Evolutionary conservation across 1,140 invertebrate genomes (phyloP).

Genomic region (Oscheius sp.): DNA sequence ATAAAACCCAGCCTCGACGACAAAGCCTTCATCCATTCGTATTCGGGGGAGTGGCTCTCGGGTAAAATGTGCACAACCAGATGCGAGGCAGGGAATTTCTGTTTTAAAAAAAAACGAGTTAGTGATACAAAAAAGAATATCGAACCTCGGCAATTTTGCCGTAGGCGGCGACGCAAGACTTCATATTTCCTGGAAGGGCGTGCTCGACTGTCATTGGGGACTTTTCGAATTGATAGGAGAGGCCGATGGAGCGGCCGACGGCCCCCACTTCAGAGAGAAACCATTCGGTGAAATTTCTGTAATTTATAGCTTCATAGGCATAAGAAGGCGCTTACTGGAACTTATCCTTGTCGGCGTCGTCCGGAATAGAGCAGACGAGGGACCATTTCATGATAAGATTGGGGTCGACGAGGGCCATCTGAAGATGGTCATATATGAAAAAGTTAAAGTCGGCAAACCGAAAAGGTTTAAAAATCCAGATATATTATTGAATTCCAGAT

Average conservation of each 20-base stretch:
- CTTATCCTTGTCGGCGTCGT: constrained; percentile 12
- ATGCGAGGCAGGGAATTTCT: constrained; percentile 23
- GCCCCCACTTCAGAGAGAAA: constrained; percentile 7
- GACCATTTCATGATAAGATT: background rate
- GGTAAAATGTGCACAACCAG: constrained; percentile 39
- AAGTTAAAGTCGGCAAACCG: too few relatives aligned
- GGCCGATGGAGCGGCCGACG: constrained; percentile 5
- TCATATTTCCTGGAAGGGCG: background rate
- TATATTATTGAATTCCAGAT: too few relatives aligned
- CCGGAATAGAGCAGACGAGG: background rate
- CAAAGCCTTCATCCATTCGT: constrained; percentile 36
- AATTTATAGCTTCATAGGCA: background rate
- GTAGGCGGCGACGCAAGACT: constrained; percentile 18
- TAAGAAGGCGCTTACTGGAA: background rate
- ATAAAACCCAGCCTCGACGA: constrained; percentile 25
- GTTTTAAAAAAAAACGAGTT: background rate
- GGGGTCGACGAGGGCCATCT: background rate
- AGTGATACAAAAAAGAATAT: background rate
- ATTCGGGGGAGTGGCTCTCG: constrained; percentile 13
- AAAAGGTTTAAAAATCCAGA: too few relatives aligned
- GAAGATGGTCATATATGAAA: too few relatives aligned
- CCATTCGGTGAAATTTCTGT: constrained; percentile 19
- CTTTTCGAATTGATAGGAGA: constrained; percentile 21
- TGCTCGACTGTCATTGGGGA: background rate
- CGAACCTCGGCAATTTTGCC: constrained; percentile 24